Conservation (phyloP, 2,888 invertebrate genomes). For the Lepidonotus clava region DNA sequence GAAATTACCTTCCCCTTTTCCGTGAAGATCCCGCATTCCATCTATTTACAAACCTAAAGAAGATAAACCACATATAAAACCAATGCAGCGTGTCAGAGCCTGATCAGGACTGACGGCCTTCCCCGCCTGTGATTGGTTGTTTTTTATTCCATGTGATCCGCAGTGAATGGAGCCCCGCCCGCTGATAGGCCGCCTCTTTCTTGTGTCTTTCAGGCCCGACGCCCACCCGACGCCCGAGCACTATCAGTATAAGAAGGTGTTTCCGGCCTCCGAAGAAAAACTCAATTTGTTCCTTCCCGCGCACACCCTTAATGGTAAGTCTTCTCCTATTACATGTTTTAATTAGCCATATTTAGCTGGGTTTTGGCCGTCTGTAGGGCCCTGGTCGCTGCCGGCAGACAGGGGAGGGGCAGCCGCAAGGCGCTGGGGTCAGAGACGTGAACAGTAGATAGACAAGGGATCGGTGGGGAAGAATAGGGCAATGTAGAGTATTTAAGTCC, state of each 20-base stretch:
- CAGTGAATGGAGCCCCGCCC: slow-evolving; percentile 4
- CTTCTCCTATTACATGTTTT: slow-evolving; percentile 18
- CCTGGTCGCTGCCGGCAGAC: background rate
- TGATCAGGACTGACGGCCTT: too few species aligned
- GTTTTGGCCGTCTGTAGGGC: background rate
- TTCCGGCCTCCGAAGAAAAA: slow-evolving; percentile 62
- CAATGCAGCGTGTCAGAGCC: too few species aligned
- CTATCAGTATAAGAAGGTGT: slow-evolving; percentile 67
- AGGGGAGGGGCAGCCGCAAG: too few species aligned
- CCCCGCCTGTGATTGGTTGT: background rate
- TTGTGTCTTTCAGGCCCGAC: slow-evolving; percentile 55
- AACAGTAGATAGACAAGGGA: too few species aligned
- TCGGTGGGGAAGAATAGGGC: too few species aligned
- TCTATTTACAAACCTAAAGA: too few species aligned
- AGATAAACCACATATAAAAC: too few species aligned
- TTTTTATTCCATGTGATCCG: slow-evolving; percentile 10
- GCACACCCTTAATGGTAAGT: slow-evolving; percentile 67
- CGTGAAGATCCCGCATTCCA: too few species aligned
- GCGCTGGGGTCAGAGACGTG: too few species aligned
- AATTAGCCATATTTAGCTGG: slow-evolving; percentile 24
- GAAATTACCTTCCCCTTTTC: too few species aligned
- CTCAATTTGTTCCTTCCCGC: slow-evolving; percentile 70
- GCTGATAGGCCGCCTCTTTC: slow-evolving; percentile 9
- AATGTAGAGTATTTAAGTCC: too few species aligned
- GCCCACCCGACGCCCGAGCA: slow-evolving; percentile 66